Percentiles rank a stretch among this genome's conserved stretches.
phyloP scores from a whole-genome alignment of 2,888 invertebrate species.

The Rhingia campestris region DNA sequence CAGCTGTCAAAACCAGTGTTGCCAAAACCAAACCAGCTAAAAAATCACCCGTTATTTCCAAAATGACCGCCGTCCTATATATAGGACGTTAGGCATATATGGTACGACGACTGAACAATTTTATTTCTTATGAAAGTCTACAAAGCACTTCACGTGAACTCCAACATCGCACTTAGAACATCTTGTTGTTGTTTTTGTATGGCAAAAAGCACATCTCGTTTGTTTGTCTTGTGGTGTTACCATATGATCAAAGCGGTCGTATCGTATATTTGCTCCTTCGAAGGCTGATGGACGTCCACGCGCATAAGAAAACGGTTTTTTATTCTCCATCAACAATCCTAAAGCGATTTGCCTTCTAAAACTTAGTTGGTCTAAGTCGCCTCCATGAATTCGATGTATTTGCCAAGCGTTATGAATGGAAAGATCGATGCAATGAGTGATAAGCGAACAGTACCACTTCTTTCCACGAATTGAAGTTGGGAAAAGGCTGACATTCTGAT shows the following conservation, averaged over 20 bases:
- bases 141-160: slow-evolving; percentile 1
- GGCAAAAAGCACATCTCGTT: background rate
- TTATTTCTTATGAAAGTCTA: background rate
- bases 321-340: background rate
- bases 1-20: no score
- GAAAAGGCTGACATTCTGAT: background rate
- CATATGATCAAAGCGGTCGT: no score
- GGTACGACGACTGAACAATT: background rate
- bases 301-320: background rate
- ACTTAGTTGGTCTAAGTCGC: background rate
- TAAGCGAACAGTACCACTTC: background rate
- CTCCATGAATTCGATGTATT: background rate
- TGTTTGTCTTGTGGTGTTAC: background rate
- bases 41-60: no score
- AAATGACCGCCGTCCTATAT: background rate
- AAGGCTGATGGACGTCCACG: background rate
- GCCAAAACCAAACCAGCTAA: no score
- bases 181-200: background rate
- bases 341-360: background rate
- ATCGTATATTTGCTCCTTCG: background rate
- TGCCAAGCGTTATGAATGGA: background rate
- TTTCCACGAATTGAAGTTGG: background rate
- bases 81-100: slow-evolving; percentile 7
- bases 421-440: slow-evolving; percentile 3
- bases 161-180: background rate